Percentiles rank a stretch among this genome's conserved stretches.
These are phyloP conservation scores for Hormiphora californensis DNA, from an alignment of 37 sponge, comb jelly and placozoan species.

Conservation along the genomic window DNA sequence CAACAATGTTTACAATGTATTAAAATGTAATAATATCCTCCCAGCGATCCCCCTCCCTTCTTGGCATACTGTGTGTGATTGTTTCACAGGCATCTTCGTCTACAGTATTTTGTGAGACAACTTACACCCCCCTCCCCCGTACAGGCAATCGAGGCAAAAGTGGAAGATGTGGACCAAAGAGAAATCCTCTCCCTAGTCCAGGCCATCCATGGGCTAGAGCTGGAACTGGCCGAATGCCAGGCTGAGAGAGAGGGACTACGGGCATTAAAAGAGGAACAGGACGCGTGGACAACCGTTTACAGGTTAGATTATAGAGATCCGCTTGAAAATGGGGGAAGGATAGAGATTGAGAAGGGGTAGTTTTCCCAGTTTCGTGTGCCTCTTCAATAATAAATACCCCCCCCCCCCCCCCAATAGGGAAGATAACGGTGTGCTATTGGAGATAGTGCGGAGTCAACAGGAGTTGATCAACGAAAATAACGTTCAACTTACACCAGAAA, in stretches of 20 bases:
- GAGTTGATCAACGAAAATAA: neutral
- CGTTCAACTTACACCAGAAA: neutral
- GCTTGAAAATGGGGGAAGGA: too few relatives aligned
- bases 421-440: neutral
- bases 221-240: neutral
- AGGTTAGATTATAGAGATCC: too few relatives aligned
- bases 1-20: too few relatives aligned
- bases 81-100: too few relatives aligned
- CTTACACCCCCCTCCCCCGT: too few relatives aligned
- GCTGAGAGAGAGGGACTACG: neutral
- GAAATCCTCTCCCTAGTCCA: neutral
- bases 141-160: conserved; percentile 3
- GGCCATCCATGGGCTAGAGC: neutral
- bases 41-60: neutral
- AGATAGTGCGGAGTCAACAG: neutral
- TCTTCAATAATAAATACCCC: too few relatives aligned
- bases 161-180: neutral
- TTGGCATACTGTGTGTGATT: neutral
- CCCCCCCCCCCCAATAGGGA: too few relatives aligned
- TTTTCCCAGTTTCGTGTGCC: too few relatives aligned
- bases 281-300: too few relatives aligned
- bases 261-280: neutral
- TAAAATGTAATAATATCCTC: too few relatives aligned
- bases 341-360: too few relatives aligned
- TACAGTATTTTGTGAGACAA: too few relatives aligned